Conservation (phyloP, 2,888 invertebrate species). For the Mycalesis mineus region DNA sequence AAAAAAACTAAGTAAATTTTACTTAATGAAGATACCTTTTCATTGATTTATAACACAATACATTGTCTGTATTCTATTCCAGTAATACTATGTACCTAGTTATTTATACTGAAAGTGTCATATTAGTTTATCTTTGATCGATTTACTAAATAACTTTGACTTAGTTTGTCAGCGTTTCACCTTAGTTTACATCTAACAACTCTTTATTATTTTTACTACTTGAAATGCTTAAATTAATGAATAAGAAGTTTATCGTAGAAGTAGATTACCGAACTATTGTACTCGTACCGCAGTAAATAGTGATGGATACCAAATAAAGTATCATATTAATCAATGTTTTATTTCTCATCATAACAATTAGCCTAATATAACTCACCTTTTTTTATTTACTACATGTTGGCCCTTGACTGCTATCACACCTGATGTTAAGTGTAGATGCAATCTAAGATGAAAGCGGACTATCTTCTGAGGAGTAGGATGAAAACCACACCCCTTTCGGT, state of each 20-base stretch:
- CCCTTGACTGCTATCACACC: no score
- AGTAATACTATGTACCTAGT: constrained; percentile 7
- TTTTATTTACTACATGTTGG: no score
- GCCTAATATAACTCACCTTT: no score
- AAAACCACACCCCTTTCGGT: no score
- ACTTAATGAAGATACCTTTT: neutral
- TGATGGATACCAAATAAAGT: constrained; percentile 54
- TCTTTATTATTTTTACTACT: neutral
- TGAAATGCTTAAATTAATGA: neutral
- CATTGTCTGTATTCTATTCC: neutral
- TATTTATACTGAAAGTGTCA: constrained; percentile 21
- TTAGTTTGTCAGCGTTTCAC: neutral
- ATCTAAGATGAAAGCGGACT: no score
- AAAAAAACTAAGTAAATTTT: neutral
- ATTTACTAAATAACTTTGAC: neutral
- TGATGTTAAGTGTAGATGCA: no score
- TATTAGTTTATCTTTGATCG: constrained; percentile 14
- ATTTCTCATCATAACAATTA: constrained; percentile 3
- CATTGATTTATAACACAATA: constrained; percentile 1
- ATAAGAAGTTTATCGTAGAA: neutral
- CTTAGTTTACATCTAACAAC: neutral
- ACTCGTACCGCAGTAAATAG: constrained; percentile 35
- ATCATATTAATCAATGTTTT: constrained; percentile 24
- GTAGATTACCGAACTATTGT: neutral
- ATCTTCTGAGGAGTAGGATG: no score